Conservation (phyloP, 2,113 vertebrate species). For the Phylloscopus whistleri region DNA sequence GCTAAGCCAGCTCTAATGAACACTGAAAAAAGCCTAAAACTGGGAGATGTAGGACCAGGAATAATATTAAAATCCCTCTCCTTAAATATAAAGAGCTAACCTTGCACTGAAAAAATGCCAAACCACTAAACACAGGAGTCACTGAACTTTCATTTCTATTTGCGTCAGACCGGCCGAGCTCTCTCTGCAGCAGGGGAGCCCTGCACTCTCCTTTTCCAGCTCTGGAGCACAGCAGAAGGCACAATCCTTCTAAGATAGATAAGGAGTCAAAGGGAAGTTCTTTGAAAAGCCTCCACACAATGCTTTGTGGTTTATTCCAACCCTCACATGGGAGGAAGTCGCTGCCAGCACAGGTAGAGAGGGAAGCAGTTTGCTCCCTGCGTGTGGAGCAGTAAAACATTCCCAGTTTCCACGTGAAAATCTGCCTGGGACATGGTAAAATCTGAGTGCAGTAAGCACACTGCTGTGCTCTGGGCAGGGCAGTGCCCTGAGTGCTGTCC, state of each 20-base stretch:
- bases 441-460: background rate
- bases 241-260: background rate
- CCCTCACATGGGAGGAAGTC: accelerated
- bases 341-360: background rate
- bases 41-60: background rate
- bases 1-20: background rate
- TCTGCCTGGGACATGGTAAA: background rate
- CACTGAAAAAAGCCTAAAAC: background rate
- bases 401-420: background rate
- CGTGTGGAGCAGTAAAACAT: background rate
- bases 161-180: background rate
- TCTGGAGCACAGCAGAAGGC: background rate
- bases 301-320: background rate
- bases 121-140: slow-evolving; percentile 34
- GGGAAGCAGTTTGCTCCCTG: background rate
- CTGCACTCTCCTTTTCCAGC: background rate
- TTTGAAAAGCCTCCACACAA: background rate
- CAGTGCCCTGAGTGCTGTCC: background rate
- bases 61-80: background rate
- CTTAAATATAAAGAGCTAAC: background rate
- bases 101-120: slow-evolving; percentile 12
- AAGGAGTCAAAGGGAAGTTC: background rate
- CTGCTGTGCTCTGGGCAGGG: background rate
- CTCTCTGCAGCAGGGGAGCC: background rate
- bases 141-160: background rate